Base-by-base conservation (phyloP, 2,888 invertebrate species). In the Branchipolynoe longqiensis region DNA sequence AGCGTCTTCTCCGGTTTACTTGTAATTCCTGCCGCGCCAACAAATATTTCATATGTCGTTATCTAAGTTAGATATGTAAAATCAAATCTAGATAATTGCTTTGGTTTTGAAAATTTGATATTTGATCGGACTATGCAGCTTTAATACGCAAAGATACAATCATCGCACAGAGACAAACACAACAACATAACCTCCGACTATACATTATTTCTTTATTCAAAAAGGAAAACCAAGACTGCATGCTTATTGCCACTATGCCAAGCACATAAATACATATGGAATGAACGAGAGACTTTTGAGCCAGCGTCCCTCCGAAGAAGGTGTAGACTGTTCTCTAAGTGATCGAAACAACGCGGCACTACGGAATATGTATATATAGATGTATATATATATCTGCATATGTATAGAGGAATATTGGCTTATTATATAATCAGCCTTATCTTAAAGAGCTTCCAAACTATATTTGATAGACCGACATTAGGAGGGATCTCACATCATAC, bases 201-300 rank as follows among this genome's bases (percentile, higher is more conserved):
- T 78, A 48, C 54, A 78, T 78, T 33, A 41, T 78, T 78, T 78
- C 78, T 78, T 78, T 78, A 78, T 78, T 78, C 78, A 78, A 78
- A 78, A 41, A 48, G n/a, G 41, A 48, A 78, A 78, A 78, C n/a
- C 78, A 78, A 78, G 78, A 54, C 2, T 78, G 22, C 25, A 78
- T 78, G 78, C 48, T 48, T 48, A 48, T 25, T 78, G 78, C 78
- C 78, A 78, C 78, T 78, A 78, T 78, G 78, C 78, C 78, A 78
- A 78, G 48, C 69, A 69, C 69, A 69, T 69, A 78, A 0, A 73
- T 41, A 73, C 38, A 54, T 78, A 78, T 54, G 78, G 78, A 78
- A 78, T 78, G 78, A 78, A 78, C 31, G 54, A 48, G 78, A 78
- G 78, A n/a, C n/a, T n/a, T n/a, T n/a, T 18, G 78, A 78, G 78